These are phyloP conservation scores for Leptopilina syphax DNA, from an alignment of 2,888 invertebrate species.

Conservation along the genomic window DNA sequence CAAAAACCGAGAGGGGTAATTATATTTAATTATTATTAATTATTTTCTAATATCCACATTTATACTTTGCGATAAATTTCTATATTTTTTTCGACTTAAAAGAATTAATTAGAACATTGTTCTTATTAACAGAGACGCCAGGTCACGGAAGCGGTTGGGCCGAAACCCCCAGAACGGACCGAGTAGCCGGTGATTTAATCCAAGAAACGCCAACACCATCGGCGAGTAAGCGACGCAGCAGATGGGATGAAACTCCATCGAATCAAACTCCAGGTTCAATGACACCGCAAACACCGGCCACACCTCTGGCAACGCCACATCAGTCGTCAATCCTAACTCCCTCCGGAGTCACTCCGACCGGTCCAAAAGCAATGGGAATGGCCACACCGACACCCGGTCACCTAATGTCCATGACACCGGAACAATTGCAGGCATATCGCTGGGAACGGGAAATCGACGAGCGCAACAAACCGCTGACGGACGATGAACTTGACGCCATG, in stretches of 20 bases:
- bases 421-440: conserved; percentile 97
- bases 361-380: conserved; percentile 98
- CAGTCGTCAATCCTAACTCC: conserved; percentile 84
- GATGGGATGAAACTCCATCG: conserved; percentile 99
- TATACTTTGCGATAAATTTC: not conserved
- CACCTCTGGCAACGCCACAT: conserved; percentile 85
- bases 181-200: conserved; percentile 87
- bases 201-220: conserved; percentile 97
- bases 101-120: not conserved
- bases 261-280: conserved; percentile 82
- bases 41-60: too few species aligned
- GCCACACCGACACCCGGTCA: conserved; percentile 98
- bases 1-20: conserved; percentile 93
- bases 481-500: conserved; percentile 98
- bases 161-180: conserved; percentile 97
- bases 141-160: conserved; percentile 99
- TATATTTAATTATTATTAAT: conserved; percentile 4
- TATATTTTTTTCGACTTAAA: conserved; percentile 6
- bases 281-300: conserved; percentile 88
- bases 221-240: conserved; percentile 94
- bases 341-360: conserved; percentile 86
- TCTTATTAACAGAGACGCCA: conserved; percentile 86
- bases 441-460: conserved; percentile 99
- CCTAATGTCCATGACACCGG: conserved; percentile 98
- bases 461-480: conserved; percentile 95